Conservation (phyloP, 2,888 invertebrate species). For the Thalpophila matura region DNA sequence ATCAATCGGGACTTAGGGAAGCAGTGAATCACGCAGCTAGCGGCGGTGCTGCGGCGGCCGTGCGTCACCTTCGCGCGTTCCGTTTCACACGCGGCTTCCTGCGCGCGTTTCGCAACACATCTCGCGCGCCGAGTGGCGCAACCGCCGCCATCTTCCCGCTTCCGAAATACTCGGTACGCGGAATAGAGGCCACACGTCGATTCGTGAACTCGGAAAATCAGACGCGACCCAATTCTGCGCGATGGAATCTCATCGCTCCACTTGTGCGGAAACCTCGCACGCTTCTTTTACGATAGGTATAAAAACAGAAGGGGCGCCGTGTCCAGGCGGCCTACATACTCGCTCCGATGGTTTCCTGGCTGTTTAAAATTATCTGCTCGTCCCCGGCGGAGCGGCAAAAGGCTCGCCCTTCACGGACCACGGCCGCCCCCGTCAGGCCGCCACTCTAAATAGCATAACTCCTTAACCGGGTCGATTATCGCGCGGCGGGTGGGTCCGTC, state of each 20-base stretch:
- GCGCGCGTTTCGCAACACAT: conserved; percentile 79
- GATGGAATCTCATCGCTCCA: conserved; percentile 81
- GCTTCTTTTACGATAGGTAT: conserved; percentile 81
- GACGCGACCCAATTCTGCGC: conserved; percentile 80
- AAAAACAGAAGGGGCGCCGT: conserved; percentile 76
- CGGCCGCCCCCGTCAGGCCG: conserved; percentile 76
- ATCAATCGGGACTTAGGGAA: conserved; percentile 64
- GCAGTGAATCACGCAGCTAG: conserved; percentile 71
- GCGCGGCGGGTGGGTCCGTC: conserved; percentile 55
- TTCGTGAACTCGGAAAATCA: conserved; percentile 72
- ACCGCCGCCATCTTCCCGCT: conserved; percentile 72
- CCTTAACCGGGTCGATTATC: conserved; percentile 73
- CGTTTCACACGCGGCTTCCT: conserved; percentile 80
- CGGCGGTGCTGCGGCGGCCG: conserved; percentile 45
- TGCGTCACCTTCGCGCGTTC: conserved; percentile 81
- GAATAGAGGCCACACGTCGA: conserved; percentile 65
- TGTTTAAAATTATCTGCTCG: conserved; percentile 87
- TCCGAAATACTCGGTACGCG: conserved; percentile 79
- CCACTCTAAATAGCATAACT: conserved; percentile 75
- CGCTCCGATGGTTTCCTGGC: conserved; percentile 87
- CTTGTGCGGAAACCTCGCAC: conserved; percentile 85
- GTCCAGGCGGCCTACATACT: conserved; percentile 86
- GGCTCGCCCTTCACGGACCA: conserved; percentile 86
- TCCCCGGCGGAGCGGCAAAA: conserved; percentile 84
- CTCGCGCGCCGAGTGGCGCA: conserved; percentile 74